phyloP scores from a whole-genome alignment of 2,113 vertebrate genomes.

The Porphyrio hochstetteri region DNA sequence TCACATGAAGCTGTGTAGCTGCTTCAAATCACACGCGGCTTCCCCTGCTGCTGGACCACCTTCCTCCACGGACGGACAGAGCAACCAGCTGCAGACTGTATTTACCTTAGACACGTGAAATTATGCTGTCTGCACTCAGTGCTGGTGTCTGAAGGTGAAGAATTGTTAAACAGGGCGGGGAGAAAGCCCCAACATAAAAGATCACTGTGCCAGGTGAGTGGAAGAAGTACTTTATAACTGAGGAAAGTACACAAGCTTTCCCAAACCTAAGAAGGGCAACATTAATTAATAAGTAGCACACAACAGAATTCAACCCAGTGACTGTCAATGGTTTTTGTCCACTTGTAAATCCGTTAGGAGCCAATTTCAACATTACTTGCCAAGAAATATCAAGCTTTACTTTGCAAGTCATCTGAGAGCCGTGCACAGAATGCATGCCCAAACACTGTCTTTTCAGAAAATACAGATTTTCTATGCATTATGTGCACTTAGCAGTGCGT shows the following conservation, averaged over 20 bases:
- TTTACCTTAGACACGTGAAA: not conserved
- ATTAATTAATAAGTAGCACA: not conserved
- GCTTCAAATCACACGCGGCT: not conserved
- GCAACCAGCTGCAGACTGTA: not conserved
- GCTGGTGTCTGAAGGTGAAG: not conserved
- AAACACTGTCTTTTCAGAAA: slow-evolving; percentile 24
- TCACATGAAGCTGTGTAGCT: not conserved
- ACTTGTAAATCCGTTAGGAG: not conserved
- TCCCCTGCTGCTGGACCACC: not conserved
- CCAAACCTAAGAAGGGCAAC: not conserved
- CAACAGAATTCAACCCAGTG: not conserved
- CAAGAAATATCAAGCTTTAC: not conserved
- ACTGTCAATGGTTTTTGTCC: not conserved
- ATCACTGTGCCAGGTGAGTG: not conserved
- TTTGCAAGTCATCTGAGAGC: not conserved
- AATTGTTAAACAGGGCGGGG: not conserved
- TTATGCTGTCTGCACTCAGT: not conserved
- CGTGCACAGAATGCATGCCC: not conserved
- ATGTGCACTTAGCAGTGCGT: not conserved
- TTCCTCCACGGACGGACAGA: not conserved
- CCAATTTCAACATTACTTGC: not conserved
- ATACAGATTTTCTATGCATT: not conserved
- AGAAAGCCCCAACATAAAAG: too few relatives aligned
- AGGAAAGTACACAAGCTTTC: not conserved
- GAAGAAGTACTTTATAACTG: not conserved